phyloP scores from a whole-genome alignment of 2,113 vertebrate genomes.

The Eolophus roseicapilla region DNA sequence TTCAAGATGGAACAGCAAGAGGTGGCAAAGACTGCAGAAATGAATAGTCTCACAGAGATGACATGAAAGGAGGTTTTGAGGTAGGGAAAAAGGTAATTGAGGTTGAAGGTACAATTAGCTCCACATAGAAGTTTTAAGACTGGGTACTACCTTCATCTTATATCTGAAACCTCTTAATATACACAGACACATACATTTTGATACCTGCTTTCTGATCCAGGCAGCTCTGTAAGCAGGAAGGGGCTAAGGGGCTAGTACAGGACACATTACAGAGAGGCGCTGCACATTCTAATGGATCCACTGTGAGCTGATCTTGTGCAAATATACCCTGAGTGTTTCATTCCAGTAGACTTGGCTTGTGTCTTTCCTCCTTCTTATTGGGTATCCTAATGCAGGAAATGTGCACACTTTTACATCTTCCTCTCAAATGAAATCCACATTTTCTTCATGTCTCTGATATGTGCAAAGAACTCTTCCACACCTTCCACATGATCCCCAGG shows the following conservation, averaged over 20 bases:
- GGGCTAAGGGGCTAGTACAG: background rate
- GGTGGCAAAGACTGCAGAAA: background rate
- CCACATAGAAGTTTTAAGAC: background rate
- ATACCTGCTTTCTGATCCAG: background rate
- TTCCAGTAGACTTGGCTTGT: background rate
- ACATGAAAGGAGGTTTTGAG: background rate
- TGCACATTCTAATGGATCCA: background rate
- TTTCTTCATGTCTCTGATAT: background rate
- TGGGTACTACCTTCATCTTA: background rate
- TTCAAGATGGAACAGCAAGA: background rate
- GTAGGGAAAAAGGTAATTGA: background rate
- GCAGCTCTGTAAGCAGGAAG: background rate
- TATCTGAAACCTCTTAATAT: background rate
- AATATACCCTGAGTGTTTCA: background rate
- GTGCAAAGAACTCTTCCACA: background rate
- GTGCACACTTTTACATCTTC: background rate
- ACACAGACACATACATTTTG: background rate
- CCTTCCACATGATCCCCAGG: fast-evolving
- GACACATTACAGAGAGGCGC: no score
- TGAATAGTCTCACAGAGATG: background rate
- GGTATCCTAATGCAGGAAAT: background rate
- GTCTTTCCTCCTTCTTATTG: background rate
- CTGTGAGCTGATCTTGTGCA: background rate
- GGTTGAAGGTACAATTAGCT: background rate
- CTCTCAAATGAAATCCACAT: background rate